Evolutionary conservation across 1,140 invertebrate species (phyloP).

Genomic region (Metopolophium dirhodum): DNA sequence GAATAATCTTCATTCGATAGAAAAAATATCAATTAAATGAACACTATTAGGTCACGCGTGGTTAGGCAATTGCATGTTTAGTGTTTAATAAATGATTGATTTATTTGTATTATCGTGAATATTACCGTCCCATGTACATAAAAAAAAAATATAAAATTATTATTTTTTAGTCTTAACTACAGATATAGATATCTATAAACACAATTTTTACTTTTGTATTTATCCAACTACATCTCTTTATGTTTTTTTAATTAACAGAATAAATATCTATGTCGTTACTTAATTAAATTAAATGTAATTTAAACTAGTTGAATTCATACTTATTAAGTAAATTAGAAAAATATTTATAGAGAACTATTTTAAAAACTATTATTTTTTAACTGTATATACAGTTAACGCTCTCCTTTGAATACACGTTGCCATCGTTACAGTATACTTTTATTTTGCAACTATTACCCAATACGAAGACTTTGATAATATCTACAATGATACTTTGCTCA

Average conservation of each 20-base stretch:
- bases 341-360: not conserved
- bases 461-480: not conserved
- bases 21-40: not conserved
- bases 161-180: too few relatives aligned
- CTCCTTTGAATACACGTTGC: too few relatives aligned
- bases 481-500: conserved; percentile 58
- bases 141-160: not conserved
- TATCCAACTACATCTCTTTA: too few relatives aligned
- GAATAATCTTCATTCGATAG: not conserved
- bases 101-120: not conserved
- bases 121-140: too few relatives aligned
- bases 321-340: not conserved
- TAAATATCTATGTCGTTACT: not conserved
- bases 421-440: too few relatives aligned
- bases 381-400: too few relatives aligned
- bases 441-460: not conserved
- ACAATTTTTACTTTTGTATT: not conserved
- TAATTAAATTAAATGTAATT: not conserved
- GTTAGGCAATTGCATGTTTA: too few relatives aligned
- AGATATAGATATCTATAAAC: not conserved
- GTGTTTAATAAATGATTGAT: not conserved
- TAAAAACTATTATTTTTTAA: too few relatives aligned
- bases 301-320: not conserved
- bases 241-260: not conserved
- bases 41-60: not conserved